Base-by-base conservation (phyloP, 2,888 invertebrate species). In the Lissocephala sabroskyi region DNA sequence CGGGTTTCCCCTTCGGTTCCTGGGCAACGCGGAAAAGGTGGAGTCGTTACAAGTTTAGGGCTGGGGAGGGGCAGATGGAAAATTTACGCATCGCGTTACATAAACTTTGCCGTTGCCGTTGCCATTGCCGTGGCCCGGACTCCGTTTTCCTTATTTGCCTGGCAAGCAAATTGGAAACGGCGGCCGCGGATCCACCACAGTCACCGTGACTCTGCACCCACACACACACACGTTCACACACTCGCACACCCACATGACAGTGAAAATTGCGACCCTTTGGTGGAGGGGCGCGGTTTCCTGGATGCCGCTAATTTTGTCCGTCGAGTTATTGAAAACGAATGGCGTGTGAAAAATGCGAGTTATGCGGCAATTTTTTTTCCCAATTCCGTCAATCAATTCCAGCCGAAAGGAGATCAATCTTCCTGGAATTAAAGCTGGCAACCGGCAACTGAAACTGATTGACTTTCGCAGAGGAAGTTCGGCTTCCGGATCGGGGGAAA, bases 281-380 rank as follows among this genome's bases (percentile, higher is more conserved):
- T 19, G 18, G 3, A 61, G 45, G 56, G n/a, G n/a, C n/a, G n/a
- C n/a, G n/a, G 52, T 65, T 48, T 57, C 52, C 35, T 14, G 41
- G 55, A 33, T 65, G 49, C 3, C 47, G 75, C 75, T 67, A 68
- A 76, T 68, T 76, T 68, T 49, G 28, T 39, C 33, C 42, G 35
- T 41, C 52, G 50, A 57, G 66, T 76, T 70, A 70, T 70, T 70
- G 77, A 70, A 76, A 76, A 58, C 77, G 74, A 70, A 70, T 70
- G 77, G 74, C 52, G 77, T 66, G 77, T 70, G 77, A 76, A 74
- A 73, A 68, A 59, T 68, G 47, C 53, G 55, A 66, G 53, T 64
- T 66, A 66, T 57, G 61, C 45, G 60, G 1, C 13, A 35, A 35
- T 9, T 35, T 35, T 35, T 7, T 35, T 16, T 35, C 7, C 7